These are phyloP conservation scores for Oryzias dopingdopingensis DNA, from an alignment of 2,797 vertebrate genomes.

Conservation along the genomic window DNA sequence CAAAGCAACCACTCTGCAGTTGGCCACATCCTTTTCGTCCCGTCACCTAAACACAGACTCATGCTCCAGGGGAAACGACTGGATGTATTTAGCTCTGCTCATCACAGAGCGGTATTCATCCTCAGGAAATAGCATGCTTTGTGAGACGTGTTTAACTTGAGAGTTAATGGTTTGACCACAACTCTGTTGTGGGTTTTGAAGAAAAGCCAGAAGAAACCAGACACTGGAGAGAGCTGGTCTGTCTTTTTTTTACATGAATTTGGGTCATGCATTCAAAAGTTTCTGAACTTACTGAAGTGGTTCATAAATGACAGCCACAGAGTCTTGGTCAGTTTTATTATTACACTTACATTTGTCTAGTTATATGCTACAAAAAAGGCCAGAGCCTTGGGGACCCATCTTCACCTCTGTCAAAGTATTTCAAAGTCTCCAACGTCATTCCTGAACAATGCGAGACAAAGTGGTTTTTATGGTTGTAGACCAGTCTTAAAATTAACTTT, in stretches of 20 bases:
- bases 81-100: slow-evolving; percentile 68
- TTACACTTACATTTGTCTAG: slow-evolving; percentile 42
- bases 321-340: slow-evolving; percentile 43
- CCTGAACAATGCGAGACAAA: slow-evolving; percentile 28
- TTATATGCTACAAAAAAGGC: slow-evolving; percentile 37
- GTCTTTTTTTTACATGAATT: slow-evolving; percentile 3
- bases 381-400: slow-evolving; percentile 39
- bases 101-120: slow-evolving; percentile 65
- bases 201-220: slow-evolving; percentile 23
- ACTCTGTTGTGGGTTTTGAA: slow-evolving; percentile 30
- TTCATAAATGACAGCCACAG: slow-evolving; percentile 21
- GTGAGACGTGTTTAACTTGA: slow-evolving; percentile 59
- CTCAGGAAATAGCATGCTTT: slow-evolving; percentile 59
- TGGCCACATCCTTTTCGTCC: slow-evolving; percentile 63
- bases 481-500: slow-evolving; percentile 24
- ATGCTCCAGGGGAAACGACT: slow-evolving; percentile 60
- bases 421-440: slow-evolving; percentile 65
- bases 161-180: slow-evolving; percentile 44
- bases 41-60: slow-evolving; percentile 65
- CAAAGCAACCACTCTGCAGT: slow-evolving; percentile 30
- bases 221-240: slow-evolving; percentile 1
- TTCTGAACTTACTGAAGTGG: slow-evolving; percentile 13
- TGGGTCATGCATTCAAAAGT: neutral
- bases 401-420: slow-evolving; percentile 57
- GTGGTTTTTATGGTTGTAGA: neutral